Percentiles rank a stretch among this genome's conserved stretches.
phyloP scores from a whole-genome alignment of 2,797 vertebrate genomes.

The Leptatherina wallacei region DNA sequence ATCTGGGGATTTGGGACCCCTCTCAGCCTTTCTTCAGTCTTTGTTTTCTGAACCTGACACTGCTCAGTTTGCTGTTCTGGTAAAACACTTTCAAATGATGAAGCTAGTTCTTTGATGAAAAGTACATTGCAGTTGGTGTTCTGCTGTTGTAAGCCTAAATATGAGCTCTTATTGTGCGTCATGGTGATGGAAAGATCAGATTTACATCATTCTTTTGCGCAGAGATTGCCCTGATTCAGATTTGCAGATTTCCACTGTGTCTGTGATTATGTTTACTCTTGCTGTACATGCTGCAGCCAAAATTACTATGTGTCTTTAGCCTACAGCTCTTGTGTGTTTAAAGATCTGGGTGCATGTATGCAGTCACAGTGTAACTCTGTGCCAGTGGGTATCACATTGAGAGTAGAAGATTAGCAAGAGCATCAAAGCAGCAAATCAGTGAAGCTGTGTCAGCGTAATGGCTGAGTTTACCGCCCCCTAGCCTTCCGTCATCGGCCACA shows the following conservation, averaged over 20 bases:
- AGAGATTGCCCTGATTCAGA: conserved; percentile 13
- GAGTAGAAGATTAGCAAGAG: conserved; percentile 56
- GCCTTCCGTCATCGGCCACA: conserved; percentile 67
- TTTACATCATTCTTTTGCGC: conserved; percentile 27
- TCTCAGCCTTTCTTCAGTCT: conserved; percentile 42
- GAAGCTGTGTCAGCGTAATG: conserved; percentile 38
- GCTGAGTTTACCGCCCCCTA: conserved; percentile 63
- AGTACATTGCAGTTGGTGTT: conserved; percentile 44
- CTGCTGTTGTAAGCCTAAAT: conserved; percentile 53
- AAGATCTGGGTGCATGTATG: conserved; percentile 26
- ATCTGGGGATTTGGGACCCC: conserved; percentile 23
- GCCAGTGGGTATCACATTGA: conserved; percentile 66
- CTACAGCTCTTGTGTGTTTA: conserved; percentile 17
- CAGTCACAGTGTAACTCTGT: conserved; percentile 45
- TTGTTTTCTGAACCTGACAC: conserved; percentile 57
- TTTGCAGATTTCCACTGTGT: conserved; percentile 10
- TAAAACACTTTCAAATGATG: conserved; percentile 40
- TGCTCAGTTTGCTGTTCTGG: conserved; percentile 27
- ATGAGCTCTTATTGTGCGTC: conserved; percentile 36
- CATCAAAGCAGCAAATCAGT: conserved; percentile 55
- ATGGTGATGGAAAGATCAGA: conserved; percentile 31
- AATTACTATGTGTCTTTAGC: conserved; percentile 39
- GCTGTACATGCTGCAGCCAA: conserved; percentile 19
- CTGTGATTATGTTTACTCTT: conserved; percentile 22
- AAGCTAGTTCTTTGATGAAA: conserved; percentile 37